These are phyloP conservation scores for Polypterus bichir DNA, from an alignment of 2,113 vertebrate genomes.

Conservation along the genomic window DNA sequence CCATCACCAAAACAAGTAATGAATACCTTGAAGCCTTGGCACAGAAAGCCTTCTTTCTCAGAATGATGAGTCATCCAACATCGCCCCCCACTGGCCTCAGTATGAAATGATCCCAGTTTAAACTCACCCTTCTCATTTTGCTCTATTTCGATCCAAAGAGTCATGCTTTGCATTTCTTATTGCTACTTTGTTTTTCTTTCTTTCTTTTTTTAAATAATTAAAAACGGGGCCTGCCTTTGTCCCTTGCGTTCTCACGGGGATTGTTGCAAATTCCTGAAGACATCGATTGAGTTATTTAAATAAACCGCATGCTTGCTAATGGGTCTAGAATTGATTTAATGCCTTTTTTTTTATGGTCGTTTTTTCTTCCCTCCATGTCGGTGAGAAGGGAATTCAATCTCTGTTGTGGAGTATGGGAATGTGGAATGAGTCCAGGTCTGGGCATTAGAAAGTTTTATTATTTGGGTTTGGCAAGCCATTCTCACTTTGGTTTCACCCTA, in stretches of 20 bases:
- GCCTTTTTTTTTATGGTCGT: neutral
- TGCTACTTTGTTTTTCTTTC: neutral
- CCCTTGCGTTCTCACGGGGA: neutral
- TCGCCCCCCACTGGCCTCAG: no score
- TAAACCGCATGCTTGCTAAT: neutral
- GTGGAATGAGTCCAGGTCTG: neutral
- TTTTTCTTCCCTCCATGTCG: slow-evolving; percentile 11
- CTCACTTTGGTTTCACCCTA: neutral
- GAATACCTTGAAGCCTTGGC: no score
- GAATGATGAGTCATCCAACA: no score
- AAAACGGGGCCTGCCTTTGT: neutral
- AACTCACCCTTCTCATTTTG: no score
- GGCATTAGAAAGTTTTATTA: neutral
- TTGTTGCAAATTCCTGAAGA: neutral
- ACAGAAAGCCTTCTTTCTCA: no score
- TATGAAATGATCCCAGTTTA: no score
- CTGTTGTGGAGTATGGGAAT: neutral
- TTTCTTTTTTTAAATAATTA: neutral
- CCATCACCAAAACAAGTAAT: no score
- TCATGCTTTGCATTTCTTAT: no score
- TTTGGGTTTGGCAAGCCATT: neutral
- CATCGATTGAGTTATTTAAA: neutral
- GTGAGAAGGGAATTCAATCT: slow-evolving; percentile 10
- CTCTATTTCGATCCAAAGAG: no score
- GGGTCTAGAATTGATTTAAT: neutral